These are phyloP conservation scores for Sylvicola cinctus DNA, from an alignment of 2,888 invertebrate genomes.

Conservation along the genomic window DNA sequence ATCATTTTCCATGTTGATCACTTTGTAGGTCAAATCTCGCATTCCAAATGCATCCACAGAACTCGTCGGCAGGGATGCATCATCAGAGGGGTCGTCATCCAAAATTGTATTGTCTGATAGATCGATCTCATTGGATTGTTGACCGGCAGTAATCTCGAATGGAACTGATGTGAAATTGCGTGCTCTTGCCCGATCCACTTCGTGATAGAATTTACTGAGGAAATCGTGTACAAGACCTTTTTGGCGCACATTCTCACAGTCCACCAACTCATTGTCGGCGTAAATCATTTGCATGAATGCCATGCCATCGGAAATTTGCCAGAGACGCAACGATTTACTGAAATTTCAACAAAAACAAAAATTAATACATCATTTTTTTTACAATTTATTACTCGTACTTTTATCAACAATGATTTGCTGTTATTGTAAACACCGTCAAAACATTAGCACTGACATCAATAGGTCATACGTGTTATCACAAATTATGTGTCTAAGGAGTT, in stretches of 20 bases:
- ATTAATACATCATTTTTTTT: too few relatives aligned
- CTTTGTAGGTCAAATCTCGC: slow-evolving; percentile 7
- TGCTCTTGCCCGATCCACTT: slow-evolving; percentile 13
- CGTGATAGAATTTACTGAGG: slow-evolving; percentile 25
- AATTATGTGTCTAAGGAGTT: too few relatives aligned
- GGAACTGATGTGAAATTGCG: slow-evolving; percentile 8
- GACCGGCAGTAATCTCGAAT: background rate
- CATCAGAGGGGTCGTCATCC: slow-evolving; percentile 7
- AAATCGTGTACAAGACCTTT: slow-evolving; percentile 24
- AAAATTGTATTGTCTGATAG: background rate
- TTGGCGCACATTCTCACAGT: slow-evolving; percentile 32
- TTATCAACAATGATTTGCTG: too few relatives aligned
- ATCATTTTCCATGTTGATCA: slow-evolving; percentile 6
- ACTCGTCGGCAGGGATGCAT: slow-evolving; percentile 4
- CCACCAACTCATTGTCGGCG: slow-evolving; percentile 25
- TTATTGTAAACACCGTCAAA: too few relatives aligned
- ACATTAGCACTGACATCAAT: too few relatives aligned
- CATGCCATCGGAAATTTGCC: slow-evolving; percentile 33
- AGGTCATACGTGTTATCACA: too few relatives aligned
- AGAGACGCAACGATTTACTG: slow-evolving; percentile 25
- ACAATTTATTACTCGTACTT: too few relatives aligned
- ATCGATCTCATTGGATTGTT: background rate
- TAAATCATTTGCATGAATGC: slow-evolving; percentile 35
- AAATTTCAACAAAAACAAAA: slow-evolving; percentile 7
- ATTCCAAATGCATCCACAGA: slow-evolving; percentile 7